Percentiles rank a stretch among this genome's conserved stretches.
Conservation (phyloP, 2,113 vertebrate genomes). For the Ia io region DNA sequence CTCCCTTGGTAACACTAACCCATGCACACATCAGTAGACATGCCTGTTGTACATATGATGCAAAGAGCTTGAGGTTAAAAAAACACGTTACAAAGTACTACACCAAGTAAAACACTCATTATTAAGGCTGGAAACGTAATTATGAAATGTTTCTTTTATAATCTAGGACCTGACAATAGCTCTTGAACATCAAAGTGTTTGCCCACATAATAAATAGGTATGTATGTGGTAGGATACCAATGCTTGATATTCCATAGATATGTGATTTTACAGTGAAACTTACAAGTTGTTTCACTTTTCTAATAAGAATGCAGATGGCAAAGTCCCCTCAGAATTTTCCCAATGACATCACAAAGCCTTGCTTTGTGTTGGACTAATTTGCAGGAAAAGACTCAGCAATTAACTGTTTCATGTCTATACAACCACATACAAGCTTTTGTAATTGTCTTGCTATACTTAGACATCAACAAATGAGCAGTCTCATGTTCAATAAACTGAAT, state of each 20-base stretch:
- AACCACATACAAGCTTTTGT: not conserved
- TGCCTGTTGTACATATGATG: not conserved
- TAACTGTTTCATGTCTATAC: not conserved
- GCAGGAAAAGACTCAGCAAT: not conserved
- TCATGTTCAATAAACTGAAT: not conserved
- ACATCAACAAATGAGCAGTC: not conserved
- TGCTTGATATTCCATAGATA: not conserved
- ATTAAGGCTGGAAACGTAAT: not conserved
- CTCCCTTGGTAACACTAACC: no score
- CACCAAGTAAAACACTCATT: not conserved
- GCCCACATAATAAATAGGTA: not conserved
- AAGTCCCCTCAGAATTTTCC: not conserved
- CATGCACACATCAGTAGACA: not conserved
- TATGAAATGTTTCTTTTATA: not conserved
- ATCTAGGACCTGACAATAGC: not conserved
- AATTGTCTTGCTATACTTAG: not conserved
- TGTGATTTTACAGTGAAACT: not conserved
- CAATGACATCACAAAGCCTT: not conserved
- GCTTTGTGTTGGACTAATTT: not conserved
- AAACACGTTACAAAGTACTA: not conserved
- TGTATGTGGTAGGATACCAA: not conserved
- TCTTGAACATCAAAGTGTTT: not conserved
- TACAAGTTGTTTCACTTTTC: not conserved
- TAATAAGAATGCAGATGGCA: not conserved
- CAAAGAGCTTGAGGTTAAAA: not conserved